Base-by-base conservation (phyloP, 2,888 invertebrate species). In the Caenorhabditis sinica region DNA sequence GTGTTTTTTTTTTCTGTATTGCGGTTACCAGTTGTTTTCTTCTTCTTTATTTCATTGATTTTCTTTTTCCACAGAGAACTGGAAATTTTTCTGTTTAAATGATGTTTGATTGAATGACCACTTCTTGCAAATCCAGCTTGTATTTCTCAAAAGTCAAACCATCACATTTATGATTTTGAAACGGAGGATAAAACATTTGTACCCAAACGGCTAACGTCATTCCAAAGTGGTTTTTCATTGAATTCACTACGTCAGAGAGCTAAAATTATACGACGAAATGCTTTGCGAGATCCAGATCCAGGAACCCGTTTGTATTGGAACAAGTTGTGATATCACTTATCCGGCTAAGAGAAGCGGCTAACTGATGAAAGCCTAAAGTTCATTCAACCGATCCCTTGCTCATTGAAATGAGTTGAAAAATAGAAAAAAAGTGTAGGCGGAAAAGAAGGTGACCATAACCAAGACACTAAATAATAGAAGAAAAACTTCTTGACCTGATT, bases 161-260 rank as follows among this genome's bases (percentile, higher is more conserved):
- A 49, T 45, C 76, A 40, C 11, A 66, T 53, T 53, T 49, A 28
- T 56, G 25, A 28, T 23, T 56, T 56, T 28, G 15, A 28, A 25
- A 13, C 43, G n/a, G 28, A 13, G 43, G 23, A 45, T 45, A 58
- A 60, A 60, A 20, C 25, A 58, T 71, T 72, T 72, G 72, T 72
- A 72, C 72, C 45, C 72, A 45, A 30, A 45, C 23, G 60, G 60
- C 43, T 45, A 58, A 66, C 65, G 75, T 75, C 65, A 75, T 45
- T 49, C 49, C 36, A 25, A 30, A 65, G 65, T 56, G 56, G 75
- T 65, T 66, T 75, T 65, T 43, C 65, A 58, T 51, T 68, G 76
- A 69, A 69, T 69, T 68, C 76, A 45, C 60, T 56, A 77, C 76
- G 76, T 77, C 76, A 77, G 51, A 68, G 61, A 77, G 76, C 61